These are phyloP conservation scores for Andrena dorsata DNA, from an alignment of 2,888 invertebrate species.

Conservation along the genomic window DNA sequence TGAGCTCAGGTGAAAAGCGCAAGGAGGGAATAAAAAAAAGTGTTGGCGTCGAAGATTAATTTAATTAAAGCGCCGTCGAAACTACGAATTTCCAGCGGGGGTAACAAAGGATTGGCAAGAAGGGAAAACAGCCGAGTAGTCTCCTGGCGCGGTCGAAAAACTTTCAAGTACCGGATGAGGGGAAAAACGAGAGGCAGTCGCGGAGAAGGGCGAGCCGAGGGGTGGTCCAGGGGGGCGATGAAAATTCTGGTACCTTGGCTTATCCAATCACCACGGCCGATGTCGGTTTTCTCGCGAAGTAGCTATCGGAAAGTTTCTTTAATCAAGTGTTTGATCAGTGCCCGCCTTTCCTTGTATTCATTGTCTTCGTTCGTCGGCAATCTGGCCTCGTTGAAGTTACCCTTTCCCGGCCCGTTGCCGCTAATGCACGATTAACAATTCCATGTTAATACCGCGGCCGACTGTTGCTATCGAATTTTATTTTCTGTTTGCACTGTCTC, in stretches of 20 bases:
- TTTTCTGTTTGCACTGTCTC: background rate
- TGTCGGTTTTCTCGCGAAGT: conserved; percentile 71
- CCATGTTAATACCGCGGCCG: background rate
- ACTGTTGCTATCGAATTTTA: background rate
- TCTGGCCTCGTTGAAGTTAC: conserved; percentile 43
- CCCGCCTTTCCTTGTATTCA: conserved; percentile 51
- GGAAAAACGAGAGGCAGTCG: conserved; percentile 19
- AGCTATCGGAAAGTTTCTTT: conserved; percentile 80
- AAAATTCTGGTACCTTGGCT: conserved; percentile 72
- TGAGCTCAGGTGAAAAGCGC: conserved; percentile 46
- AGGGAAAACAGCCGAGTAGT: conserved; percentile 68
- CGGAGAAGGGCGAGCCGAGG: background rate
- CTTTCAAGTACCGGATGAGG: conserved; percentile 66
- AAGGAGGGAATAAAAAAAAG: conserved; percentile 39
- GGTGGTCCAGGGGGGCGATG: conserved; percentile 36
- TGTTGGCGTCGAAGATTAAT: conserved; percentile 66
- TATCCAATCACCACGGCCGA: conserved; percentile 76
- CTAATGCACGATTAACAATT: conserved; percentile 52
- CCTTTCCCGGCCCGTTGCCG: background rate
- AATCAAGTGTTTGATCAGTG: conserved; percentile 81
- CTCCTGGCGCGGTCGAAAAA: conserved; percentile 67
- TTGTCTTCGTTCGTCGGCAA: conserved; percentile 68
- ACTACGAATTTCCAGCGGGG: conserved; percentile 61
- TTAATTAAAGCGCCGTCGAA: conserved; percentile 66
- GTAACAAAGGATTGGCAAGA: conserved; percentile 66